phyloP scores from a whole-genome alignment of 2,888 invertebrate genomes.

The Aporophyla nigra region DNA sequence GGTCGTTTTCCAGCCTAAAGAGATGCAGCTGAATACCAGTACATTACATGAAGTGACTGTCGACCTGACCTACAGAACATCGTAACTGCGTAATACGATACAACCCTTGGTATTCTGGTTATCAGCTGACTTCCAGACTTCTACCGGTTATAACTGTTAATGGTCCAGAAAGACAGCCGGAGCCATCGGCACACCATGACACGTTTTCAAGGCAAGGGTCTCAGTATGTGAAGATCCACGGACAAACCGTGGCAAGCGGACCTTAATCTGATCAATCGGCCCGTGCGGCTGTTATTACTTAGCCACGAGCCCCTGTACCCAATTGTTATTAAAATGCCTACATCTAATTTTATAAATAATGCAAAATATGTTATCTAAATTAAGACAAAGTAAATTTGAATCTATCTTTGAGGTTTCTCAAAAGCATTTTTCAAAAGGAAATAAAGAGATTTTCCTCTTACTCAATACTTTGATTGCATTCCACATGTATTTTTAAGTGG shows the following conservation, averaged over 20 bases:
- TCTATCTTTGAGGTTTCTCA: not conserved
- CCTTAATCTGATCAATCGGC: not conserved
- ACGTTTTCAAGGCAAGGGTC: no score
- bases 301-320: not conserved
- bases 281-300: not conserved
- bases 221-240: not conserved
- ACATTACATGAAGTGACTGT: not conserved
- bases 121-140: not conserved
- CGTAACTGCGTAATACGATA: not conserved
- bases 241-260: not conserved
- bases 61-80: not conserved
- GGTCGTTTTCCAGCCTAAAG: not conserved
- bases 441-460: not conserved
- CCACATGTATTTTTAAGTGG: no score
- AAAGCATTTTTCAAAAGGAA: not conserved
- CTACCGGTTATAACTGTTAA: not conserved
- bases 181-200: not conserved
- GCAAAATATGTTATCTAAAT: not conserved
- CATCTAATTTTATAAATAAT: no score
- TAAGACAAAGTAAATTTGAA: not conserved
- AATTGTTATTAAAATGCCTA: no score
- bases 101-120: no score
- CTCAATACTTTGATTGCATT: no score
- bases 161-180: not conserved
- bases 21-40: not conserved